Evolutionary conservation across 2,113 vertebrate species (phyloP), one percentile per base, ranked within the genome.

Genomic region (Protobothrops flavoviridis): DNA sequence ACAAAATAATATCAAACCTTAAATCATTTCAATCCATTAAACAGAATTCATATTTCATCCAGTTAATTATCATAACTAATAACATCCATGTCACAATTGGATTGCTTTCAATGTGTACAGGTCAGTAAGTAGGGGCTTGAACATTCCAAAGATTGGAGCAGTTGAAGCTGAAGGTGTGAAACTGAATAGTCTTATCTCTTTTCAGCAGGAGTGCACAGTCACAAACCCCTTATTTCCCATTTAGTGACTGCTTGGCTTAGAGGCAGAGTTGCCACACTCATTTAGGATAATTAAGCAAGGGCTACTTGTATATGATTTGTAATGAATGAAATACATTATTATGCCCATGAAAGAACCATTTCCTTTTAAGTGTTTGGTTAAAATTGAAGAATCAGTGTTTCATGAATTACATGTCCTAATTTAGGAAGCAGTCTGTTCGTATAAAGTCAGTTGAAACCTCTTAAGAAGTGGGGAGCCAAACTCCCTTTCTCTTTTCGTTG

Each of bases 311-410:
- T 21, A 43, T 95, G 85, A 39, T 90, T 1, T 93, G 87, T 96
- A 96, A 97, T 97, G 95, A 96, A 96, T 94, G 94, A 91, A 94
- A 94, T 97, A 94, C 94, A 96, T 97, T 97, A 97, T 95, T 97
- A 97, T 94, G 91, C 96, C 96, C 96, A 95, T 97, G 96, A 97
- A 97, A 97, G 90, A 94, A 95, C 96, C 94, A 95, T 97, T 97
- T 97, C 95, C 96, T 97, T 95, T 97, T 97, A 97, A 96, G 91
- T 97, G 93, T 96, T 93, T 97, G 95, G 91, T 94, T 97, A 96
- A 59, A 97, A 97, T 97, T 96, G 95, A 91, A 96, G 89, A 94
- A 91, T 94, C 69, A 39, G 26, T 23, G 15, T 21, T 55, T 87
- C 17, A 64, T 64, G 48, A 88, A 52, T 56, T 29, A 64, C 15